Evolutionary conservation across 2,888 invertebrate genomes (phyloP).

Genomic region (Philopedon plagiatum): DNA sequence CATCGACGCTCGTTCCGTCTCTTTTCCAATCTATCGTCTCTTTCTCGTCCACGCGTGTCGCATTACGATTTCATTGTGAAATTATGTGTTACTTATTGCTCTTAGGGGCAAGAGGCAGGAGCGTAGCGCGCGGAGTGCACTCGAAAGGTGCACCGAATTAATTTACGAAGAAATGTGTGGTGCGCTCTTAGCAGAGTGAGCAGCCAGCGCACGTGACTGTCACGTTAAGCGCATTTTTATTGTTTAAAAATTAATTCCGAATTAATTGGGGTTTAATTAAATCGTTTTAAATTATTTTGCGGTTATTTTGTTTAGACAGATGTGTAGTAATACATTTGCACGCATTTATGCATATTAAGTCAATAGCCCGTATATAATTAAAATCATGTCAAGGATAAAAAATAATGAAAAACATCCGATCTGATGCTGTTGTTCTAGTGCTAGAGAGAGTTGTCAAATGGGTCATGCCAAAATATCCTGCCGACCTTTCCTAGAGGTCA

Average conservation of each 20-base stretch:
- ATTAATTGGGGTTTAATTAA: slow-evolving; percentile 20
- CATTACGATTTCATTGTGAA: slow-evolving; percentile 53
- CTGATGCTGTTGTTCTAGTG: background rate
- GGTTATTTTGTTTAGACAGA: background rate
- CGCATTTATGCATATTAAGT: background rate
- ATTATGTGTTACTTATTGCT: slow-evolving; percentile 54
- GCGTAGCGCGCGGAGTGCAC: slow-evolving; percentile 44
- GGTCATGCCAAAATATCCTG: background rate
- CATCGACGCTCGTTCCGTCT: slow-evolving; percentile 7
- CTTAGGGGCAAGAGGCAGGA: slow-evolving; percentile 41
- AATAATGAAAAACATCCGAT: background rate
- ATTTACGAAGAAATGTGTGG: slow-evolving; percentile 36
- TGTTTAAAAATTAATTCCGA: slow-evolving; percentile 27
- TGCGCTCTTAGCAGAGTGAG: too few species aligned
- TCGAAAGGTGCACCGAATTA: slow-evolving; percentile 47
- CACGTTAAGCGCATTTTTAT: slow-evolving; percentile 41
- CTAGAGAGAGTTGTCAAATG: background rate
- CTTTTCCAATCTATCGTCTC: slow-evolving; percentile 23
- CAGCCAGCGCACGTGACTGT: slow-evolving; percentile 45
- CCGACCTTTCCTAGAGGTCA: too few species aligned
- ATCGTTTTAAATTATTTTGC: slow-evolving; percentile 14
- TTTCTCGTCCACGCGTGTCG: slow-evolving; percentile 49
- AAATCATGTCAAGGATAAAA: slow-evolving; percentile 3
- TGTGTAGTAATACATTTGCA: background rate
- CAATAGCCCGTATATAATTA: slow-evolving; percentile 1